phyloP scores from a whole-genome alignment of 1,140 invertebrate genomes.

The Drosophila busckii region DNA sequence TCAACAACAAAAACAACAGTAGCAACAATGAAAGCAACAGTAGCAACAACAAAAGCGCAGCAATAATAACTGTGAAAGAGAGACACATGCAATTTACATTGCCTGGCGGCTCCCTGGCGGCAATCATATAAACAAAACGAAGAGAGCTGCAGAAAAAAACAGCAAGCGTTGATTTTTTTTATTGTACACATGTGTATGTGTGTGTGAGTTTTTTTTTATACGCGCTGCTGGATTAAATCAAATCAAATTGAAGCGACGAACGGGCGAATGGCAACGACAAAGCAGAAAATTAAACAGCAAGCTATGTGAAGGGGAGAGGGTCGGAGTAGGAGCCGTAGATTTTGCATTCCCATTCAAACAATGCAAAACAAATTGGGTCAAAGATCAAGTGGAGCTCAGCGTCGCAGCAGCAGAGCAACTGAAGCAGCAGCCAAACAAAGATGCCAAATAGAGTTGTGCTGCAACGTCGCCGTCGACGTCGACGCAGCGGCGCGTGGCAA shows the following conservation, averaged over 20 bases:
- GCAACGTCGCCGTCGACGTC: slow-evolving; percentile 30
- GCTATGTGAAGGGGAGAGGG: slow-evolving; percentile 5
- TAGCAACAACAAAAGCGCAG: background rate
- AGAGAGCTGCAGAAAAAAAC: slow-evolving; percentile 42
- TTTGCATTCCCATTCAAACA: slow-evolving; percentile 62
- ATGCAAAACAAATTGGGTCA: slow-evolving; percentile 76
- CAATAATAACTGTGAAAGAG: slow-evolving; percentile 5
- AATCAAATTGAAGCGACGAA: slow-evolving; percentile 54
- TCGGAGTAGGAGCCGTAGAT: slow-evolving; percentile 24
- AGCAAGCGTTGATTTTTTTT: slow-evolving; percentile 28
- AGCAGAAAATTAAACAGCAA: slow-evolving; percentile 63
- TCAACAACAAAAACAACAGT: slow-evolving; percentile 38
- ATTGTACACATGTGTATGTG: slow-evolving; percentile 1
- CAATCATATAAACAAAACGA: slow-evolving; percentile 34
- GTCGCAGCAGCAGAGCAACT: slow-evolving; percentile 20
- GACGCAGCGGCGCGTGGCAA: slow-evolving; percentile 68
- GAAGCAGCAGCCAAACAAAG: slow-evolving; percentile 25
- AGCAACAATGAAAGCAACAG: slow-evolving; percentile 17
- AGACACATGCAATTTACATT: slow-evolving; percentile 47
- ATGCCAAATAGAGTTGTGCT: slow-evolving; percentile 68
- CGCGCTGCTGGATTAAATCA: slow-evolving; percentile 44
- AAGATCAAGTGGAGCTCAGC: slow-evolving; percentile 76
- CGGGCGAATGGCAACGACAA: slow-evolving; percentile 38
- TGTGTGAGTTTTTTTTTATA: slow-evolving; percentile 12
- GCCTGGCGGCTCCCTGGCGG: slow-evolving; percentile 14